Evolutionary conservation across 2,888 invertebrate genomes (phyloP).

Genomic region (Smittia sp.): DNA sequence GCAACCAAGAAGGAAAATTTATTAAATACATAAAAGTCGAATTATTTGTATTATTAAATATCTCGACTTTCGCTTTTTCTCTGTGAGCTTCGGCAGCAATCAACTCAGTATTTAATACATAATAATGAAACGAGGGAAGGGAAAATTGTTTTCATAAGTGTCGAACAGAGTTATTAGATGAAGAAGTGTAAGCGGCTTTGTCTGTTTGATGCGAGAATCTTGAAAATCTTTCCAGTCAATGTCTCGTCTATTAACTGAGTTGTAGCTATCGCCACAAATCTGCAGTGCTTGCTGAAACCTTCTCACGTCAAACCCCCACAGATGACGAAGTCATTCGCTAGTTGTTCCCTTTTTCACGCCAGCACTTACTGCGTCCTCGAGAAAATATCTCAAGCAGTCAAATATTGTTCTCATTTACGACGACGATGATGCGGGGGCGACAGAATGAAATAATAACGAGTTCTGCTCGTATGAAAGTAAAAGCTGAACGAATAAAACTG

Average conservation of each 20-base stretch:
- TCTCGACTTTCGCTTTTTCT: conserved; percentile 29
- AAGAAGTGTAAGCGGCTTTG: conserved; percentile 1
- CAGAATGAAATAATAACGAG: conserved; percentile 3
- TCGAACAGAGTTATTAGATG: conserved; percentile 36
- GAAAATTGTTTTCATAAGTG: conserved; percentile 40
- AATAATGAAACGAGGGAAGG: conserved; percentile 15
- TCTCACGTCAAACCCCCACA: too few species aligned
- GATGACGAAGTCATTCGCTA: too few species aligned
- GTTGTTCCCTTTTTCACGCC: too few species aligned
- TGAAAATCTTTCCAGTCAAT: too few species aligned
- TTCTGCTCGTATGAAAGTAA: conserved; percentile 29
- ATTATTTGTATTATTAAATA: conserved; percentile 37
- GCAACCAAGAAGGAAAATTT: conserved; percentile 8
- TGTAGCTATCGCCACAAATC: too few species aligned
- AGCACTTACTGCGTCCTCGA: not conserved
- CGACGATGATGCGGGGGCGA: not conserved
- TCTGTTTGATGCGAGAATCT: too few species aligned
- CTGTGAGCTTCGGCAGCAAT: conserved; percentile 22
- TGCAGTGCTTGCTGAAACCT: too few species aligned
- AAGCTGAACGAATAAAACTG: conserved; percentile 24
- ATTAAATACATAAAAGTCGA: conserved; percentile 27
- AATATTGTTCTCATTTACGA: conserved; percentile 34
- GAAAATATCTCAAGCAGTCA: conserved; percentile 26
- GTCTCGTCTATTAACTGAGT: too few species aligned
- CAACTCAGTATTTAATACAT: conserved; percentile 40